Evolutionary conservation across 2,888 invertebrate genomes (phyloP), one percentile per base, ranked within the genome.

Genomic region (Thymelicus acteon): DNA sequence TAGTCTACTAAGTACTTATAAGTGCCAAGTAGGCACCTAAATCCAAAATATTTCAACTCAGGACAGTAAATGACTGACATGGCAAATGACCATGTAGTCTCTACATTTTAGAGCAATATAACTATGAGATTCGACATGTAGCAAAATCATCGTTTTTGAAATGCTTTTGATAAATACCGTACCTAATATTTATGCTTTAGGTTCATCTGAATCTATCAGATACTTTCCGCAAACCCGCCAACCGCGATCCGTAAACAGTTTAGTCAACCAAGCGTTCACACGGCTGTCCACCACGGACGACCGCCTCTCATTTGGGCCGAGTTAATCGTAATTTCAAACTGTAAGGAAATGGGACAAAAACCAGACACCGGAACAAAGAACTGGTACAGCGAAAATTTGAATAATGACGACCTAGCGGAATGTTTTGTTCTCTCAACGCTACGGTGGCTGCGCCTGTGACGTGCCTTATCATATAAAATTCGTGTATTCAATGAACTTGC

Each of bases 361-460:
- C 81, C 91, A 90, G 82, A 82, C 89, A 86, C 92, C 93, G 93
- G 90, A 93, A 93, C 92, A 92, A 90, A 91, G 89, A 92, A 91
- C 88, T 91, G 82, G 93, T 89, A 89, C 93, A 89, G 88, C 86
- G 89, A 92, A 92, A 91, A 92, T 93, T 92, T 92, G 88, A 91
- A 92, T 93, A 92, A 93, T 92, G 91, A 92, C 88, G 85, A 89
- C 81, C 86, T 92, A 92, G 93, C 92, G 93, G 92, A 87, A 83
- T 89, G 83, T 83, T 88, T 88, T 86, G 87, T 89, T 89, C 87
- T 86, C 86, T 84, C 82, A 86, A 86, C 90, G 90, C 85, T 86
- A 90, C 90, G 92, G 83, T 92, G 86, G 83, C 78, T 90, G 88
- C 85, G 82, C 77, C 76, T 73, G 78, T 82, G 82, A 78, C 80